Conservation (phyloP, 2,113 vertebrate species). For the Climacteris rufus region DNA sequence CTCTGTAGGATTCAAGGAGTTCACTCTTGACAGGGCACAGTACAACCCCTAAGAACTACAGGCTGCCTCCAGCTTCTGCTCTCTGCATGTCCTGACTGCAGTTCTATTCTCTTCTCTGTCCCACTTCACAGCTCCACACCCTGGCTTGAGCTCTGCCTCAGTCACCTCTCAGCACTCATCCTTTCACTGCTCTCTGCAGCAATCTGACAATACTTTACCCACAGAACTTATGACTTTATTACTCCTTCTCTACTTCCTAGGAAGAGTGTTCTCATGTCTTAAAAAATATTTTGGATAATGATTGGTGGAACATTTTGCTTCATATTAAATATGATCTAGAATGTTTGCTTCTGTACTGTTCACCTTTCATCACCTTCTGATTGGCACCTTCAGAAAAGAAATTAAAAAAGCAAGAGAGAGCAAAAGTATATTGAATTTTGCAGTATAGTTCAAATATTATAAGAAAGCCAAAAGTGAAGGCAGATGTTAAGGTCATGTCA, state of each 20-base stretch:
- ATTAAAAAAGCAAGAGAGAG: background rate
- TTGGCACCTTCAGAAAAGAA: background rate
- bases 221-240: background rate
- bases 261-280: background rate
- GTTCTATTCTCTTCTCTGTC: background rate
- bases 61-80: background rate
- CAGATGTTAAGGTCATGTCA: background rate
- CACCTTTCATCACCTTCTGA: background rate
- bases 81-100: background rate
- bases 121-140: background rate
- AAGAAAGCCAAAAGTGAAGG: background rate
- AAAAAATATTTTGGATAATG: background rate
- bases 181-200: background rate
- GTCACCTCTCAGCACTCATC: accelerated
- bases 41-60: accelerated
- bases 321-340: background rate
- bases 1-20: background rate
- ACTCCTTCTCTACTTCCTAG: background rate
- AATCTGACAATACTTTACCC: background rate
- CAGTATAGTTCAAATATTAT: background rate
- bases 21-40: background rate
- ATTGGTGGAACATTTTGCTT: background rate
- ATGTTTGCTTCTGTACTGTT: background rate
- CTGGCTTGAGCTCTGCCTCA: background rate
- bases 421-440: background rate